Evolutionary conservation across 2,797 vertebrate species (phyloP), one percentile per base, ranked within the genome.

Genomic region (Pseudomugil tenellus): DNA sequence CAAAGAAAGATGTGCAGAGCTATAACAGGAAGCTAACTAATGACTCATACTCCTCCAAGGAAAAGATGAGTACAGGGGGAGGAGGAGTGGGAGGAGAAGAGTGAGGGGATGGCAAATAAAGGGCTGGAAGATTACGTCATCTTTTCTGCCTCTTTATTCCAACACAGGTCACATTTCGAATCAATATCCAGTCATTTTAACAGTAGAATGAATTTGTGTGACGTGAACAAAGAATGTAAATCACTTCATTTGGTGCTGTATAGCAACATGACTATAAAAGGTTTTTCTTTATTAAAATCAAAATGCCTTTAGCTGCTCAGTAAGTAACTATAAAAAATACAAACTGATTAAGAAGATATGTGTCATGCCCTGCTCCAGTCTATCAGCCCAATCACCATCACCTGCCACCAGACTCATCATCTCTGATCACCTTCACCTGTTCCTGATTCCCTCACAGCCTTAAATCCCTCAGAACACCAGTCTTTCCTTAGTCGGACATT

Each of bases 1-100:
- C 63, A 82, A 80, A 83, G 77, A 80, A 76, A 76, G 81, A 84
- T 66, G 84, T 68, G 72, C 66, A 46, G 61, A 37, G 74, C 70
- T 84, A 66, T 73, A 87, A 85, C 70, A 80, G 86, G 81, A 90
- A 89, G 79, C 61, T 29, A 8, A 65, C 62, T 79, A 89, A 88
- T 89, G 84, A 88, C 62, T 86, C 78, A 74, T 72, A 70, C 61
- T 72, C 43, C 69, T 84, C 79, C 60, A 56, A 83, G 87, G 84
- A 87, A 76, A 70, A 83, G 57, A 66, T 31, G 39, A 69, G 65
- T 29, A 48, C n/a, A 19, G 35, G 26, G 52, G 62, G 56, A 71
- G 54, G 60, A 58, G 46, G 65, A 71, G 55, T 14, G 16, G 35
- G 23, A 49, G 62, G 56, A 72, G 54, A n/a, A 32, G 9, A 60